Evolutionary conservation across 2,888 invertebrate genomes (phyloP).

Genomic region (Cyaniris semiargus): DNA sequence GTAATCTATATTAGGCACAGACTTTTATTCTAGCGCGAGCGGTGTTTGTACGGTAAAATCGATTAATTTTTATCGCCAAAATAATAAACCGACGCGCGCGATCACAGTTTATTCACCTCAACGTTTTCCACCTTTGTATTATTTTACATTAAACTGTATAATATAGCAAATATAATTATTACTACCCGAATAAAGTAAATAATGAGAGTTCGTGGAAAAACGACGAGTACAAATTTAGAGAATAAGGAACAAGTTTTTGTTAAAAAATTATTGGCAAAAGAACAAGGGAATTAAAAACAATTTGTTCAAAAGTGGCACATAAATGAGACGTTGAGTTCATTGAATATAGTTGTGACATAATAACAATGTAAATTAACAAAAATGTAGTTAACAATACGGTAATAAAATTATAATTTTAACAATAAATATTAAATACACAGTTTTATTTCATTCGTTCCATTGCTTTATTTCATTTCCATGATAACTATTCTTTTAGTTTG

Average conservation of each 20-base stretch:
- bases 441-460: too few relatives aligned
- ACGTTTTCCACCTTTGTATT: neutral
- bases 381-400: neutral
- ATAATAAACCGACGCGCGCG: neutral
- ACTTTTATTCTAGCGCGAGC: neutral
- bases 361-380: neutral
- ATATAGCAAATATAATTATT: neutral
- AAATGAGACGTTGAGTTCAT: neutral
- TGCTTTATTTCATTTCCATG: neutral
- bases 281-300: neutral
- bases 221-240: too few relatives aligned
- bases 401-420: neutral
- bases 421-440: too few relatives aligned
- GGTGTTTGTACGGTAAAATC: neutral
- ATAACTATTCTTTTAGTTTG: neutral
- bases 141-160: neutral
- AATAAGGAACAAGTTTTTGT: too few relatives aligned
- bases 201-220: too few relatives aligned
- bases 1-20: too few relatives aligned
- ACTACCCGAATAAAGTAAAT: too few relatives aligned
- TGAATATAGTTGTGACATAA: neutral
- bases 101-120: neutral
- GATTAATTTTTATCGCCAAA: conserved; percentile 12
- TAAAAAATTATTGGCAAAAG: too few relatives aligned
- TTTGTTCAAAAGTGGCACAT: neutral